Evolutionary conservation across 2,888 invertebrate genomes (phyloP).

Genomic region (Apeira syringaria): DNA sequence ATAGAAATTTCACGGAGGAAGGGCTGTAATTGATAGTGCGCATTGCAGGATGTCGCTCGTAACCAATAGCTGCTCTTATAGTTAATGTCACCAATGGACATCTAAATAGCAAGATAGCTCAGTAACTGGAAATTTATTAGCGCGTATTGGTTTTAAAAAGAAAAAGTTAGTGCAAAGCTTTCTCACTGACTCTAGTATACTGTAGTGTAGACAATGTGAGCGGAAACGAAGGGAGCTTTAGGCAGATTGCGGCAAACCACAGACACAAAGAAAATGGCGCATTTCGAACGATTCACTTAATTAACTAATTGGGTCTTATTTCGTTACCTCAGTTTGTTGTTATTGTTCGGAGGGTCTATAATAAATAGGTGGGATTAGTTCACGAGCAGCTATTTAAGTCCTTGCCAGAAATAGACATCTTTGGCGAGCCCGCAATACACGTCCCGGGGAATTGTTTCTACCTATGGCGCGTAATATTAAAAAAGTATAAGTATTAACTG

Average conservation of each 20-base stretch:
- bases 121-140: too few species aligned
- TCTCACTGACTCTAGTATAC: constrained; percentile 3
- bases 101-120: too few species aligned
- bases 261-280: constrained; percentile 20
- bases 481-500: background rate
- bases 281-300: constrained; percentile 17
- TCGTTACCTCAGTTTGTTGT: constrained; percentile 7
- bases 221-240: constrained; percentile 10
- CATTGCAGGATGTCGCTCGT: constrained; percentile 10
- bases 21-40: constrained; percentile 5
- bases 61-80: constrained; percentile 7
- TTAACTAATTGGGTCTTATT: constrained; percentile 27
- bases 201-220: constrained; percentile 2
- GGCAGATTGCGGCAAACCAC: constrained; percentile 4
- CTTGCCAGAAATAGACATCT: constrained; percentile 30
- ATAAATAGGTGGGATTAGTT: constrained; percentile 17
- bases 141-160: too few species aligned
- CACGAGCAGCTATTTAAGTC: constrained; percentile 14
- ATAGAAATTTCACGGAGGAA: background rate
- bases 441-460: constrained; percentile 22
- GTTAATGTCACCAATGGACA: constrained; percentile 6
- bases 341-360: constrained; percentile 17
- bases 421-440: constrained; percentile 20
- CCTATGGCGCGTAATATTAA: constrained; percentile 7
- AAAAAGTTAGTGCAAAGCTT: too few species aligned